Conservation (phyloP, 1,140 invertebrate genomes). For the Aphelinus atriplicis region DNA sequence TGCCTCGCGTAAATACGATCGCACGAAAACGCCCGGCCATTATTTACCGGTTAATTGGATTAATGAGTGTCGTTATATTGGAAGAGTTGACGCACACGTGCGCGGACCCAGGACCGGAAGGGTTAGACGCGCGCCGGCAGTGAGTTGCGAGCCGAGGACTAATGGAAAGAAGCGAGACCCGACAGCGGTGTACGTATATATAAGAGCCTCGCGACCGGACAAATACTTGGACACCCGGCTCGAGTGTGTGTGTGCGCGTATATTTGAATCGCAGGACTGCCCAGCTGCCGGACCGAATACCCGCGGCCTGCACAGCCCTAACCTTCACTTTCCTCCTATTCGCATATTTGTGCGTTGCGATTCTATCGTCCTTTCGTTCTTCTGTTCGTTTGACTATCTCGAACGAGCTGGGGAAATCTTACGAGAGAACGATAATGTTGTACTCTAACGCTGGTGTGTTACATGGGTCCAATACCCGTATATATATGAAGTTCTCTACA, state of each 20-base stretch:
- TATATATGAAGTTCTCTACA: too few species aligned
- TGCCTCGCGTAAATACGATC: conserved; percentile 61
- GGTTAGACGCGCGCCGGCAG: conserved; percentile 42
- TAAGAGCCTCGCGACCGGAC: conserved; percentile 54
- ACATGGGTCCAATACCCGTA: too few species aligned
- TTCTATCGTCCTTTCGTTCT: too few species aligned
- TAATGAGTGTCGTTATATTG: conserved; percentile 68
- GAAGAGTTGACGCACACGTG: conserved; percentile 46
- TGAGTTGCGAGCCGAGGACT: conserved; percentile 41
- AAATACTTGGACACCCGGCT: conserved; percentile 45
- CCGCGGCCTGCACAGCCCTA: too few species aligned
- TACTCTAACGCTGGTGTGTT: too few species aligned
- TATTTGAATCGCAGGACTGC: too few species aligned
- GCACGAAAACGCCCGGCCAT: conserved; percentile 65
- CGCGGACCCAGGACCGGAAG: conserved; percentile 38
- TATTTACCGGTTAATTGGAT: conserved; percentile 70
- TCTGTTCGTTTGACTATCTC: too few species aligned
- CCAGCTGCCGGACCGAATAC: too few species aligned
- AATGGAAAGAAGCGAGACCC: conserved; percentile 25
- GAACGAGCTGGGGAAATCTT: too few species aligned
- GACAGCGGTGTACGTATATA: background rate
- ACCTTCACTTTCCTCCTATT: too few species aligned
- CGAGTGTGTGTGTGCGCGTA: conserved; percentile 7
- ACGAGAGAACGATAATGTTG: too few species aligned
- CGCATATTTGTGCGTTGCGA: too few species aligned